A percentile compares a stretch with the other conserved stretches of the same genome.
Evolutionary conservation across 2,888 invertebrate species (phyloP).

Genomic region (Rhaphigaster nebulosa): DNA sequence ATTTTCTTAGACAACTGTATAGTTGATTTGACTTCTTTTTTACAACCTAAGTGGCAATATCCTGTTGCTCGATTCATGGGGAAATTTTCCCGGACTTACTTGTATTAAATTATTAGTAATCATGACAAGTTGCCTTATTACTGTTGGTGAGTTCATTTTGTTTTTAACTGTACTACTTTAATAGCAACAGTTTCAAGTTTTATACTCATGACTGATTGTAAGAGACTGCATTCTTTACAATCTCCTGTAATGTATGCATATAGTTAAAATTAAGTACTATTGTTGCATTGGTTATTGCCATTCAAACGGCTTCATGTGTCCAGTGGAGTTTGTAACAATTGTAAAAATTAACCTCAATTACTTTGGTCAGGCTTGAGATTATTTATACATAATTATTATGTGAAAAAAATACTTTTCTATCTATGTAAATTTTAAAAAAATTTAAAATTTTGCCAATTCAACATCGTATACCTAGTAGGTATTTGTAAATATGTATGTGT

Average conservation of each 20-base stretch:
- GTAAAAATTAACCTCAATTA: slow-evolving; percentile 60
- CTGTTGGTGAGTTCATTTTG: slow-evolving; percentile 64
- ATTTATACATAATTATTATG: slow-evolving; percentile 63
- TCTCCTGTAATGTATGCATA: slow-evolving; percentile 61
- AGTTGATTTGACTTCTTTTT: slow-evolving; percentile 61
- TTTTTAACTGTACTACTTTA: slow-evolving; percentile 62
- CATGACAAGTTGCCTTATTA: slow-evolving; percentile 66
- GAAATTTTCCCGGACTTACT: slow-evolving; percentile 62
- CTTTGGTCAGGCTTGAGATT: slow-evolving; percentile 63
- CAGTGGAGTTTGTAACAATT: slow-evolving; percentile 60
- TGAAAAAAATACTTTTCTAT: slow-evolving; percentile 62
- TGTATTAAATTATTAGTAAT: slow-evolving; percentile 64
- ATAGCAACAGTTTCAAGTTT: slow-evolving; percentile 62
- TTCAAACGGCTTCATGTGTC: slow-evolving; percentile 59
- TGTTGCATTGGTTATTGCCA: slow-evolving; percentile 60
- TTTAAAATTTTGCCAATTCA: slow-evolving; percentile 64
- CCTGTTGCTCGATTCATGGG: slow-evolving; percentile 63
- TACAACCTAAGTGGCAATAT: slow-evolving; percentile 62
- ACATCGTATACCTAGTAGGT: slow-evolving; percentile 64
- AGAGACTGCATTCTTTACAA: slow-evolving; percentile 65
- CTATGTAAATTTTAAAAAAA: slow-evolving; percentile 60
- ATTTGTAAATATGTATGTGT: slow-evolving; percentile 64
- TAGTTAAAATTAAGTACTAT: slow-evolving; percentile 59
- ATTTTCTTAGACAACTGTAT: slow-evolving; percentile 60
- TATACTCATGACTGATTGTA: slow-evolving; percentile 64